Base-by-base conservation (phyloP, 2,113 vertebrate genomes). In the Seriola dumerili region DNA sequence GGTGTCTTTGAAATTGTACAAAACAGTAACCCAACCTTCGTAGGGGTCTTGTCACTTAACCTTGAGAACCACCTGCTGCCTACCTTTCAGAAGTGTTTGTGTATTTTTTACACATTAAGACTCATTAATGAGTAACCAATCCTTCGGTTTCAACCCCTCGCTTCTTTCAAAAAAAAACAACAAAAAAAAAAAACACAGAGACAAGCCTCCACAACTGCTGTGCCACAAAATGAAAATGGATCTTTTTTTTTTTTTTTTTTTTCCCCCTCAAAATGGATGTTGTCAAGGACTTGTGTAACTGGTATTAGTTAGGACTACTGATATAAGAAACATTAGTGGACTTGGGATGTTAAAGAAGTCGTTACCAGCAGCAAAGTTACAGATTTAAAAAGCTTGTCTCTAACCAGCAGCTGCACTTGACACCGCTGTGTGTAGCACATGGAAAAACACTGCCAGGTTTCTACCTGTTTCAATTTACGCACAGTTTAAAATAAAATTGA, bases 31-130 rank as follows among this genome's bases (percentile, higher is more conserved):
- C 85, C 86, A 80, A 83, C 85, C 78, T 88, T 78, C 65, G 65
- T 87, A 89, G 81, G 81, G 89, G 85, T 91, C 80, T 57, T 75
- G 67, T 83, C 82, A 92, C 84, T 69, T 87, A 91, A 93, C 89
- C 91, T 89, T 91, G 91, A 92, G 91, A 92, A 92, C 92, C 92
- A 94, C 87, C 92, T 90, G 92, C 92, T 95, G 94, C 93, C 94
- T 94, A 95, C 91, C 88, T 93, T 91, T 91, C 85, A 85, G 87
- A 89, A 79, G 78, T 83, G 85, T 93, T 89, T 78, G 80, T 91
- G 91, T 91, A 58, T 88, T 93, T 92, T 91, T 82, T 89, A 88
- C 87, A 88, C 85, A 86, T 69, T 34, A 55, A 67, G 80, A 88
- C 91, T 92, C 84, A 4, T 34, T n/a, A 75, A 65, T 1, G 72